Conservation (phyloP, 2,888 invertebrate species). For the Cerceris ruficornis region DNA sequence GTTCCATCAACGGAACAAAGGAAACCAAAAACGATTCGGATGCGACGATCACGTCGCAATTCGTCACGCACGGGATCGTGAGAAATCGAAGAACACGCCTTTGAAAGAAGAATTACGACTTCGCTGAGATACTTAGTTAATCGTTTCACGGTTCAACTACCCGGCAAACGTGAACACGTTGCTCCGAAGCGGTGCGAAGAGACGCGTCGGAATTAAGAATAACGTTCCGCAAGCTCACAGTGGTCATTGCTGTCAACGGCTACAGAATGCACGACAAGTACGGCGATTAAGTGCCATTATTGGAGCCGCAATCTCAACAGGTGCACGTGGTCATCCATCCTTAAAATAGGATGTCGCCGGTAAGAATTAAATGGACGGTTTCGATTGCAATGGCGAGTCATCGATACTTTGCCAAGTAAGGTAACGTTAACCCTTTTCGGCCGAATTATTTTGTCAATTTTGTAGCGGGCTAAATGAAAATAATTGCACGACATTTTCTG, state of each 20-base stretch:
- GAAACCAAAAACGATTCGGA: constrained; percentile 42
- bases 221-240: not conserved
- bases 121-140: constrained; percentile 39
- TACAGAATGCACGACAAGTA: constrained; percentile 4
- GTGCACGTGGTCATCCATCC: constrained; percentile 27
- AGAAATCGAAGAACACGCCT: constrained; percentile 67
- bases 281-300: constrained; percentile 44
- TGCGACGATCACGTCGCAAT: constrained; percentile 58
- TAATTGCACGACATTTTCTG: too few relatives aligned
- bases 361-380: not conserved
- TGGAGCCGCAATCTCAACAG: constrained; percentile 38
- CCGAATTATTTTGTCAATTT: too few relatives aligned
- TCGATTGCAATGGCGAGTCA: not conserved
- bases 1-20: constrained; percentile 28
- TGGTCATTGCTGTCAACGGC: constrained; percentile 36
- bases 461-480: too few relatives aligned
- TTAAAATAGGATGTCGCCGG: constrained; percentile 16
- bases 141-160: constrained; percentile 54
- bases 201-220: not conserved
- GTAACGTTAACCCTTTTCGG: too few relatives aligned
- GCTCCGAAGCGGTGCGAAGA: not conserved
- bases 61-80: constrained; percentile 75
- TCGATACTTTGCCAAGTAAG: too few relatives aligned
- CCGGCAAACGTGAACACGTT: constrained; percentile 2
- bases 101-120: constrained; percentile 23